A percentile compares a stretch with the other conserved stretches of the same genome.
Evolutionary conservation across 2,888 invertebrate species (phyloP).

Genomic region (Rhagonycha fulva): DNA sequence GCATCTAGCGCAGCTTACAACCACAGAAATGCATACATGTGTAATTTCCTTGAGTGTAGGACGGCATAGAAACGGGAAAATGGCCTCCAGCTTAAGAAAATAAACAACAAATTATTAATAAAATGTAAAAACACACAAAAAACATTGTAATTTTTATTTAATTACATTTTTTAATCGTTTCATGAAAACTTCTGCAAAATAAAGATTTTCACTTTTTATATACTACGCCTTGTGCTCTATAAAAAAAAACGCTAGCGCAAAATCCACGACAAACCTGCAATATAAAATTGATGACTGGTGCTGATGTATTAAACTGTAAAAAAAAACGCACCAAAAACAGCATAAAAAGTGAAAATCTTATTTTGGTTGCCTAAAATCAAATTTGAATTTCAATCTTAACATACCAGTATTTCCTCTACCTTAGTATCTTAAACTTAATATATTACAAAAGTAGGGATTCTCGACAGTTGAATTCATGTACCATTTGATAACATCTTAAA

Average conservation of each 20-base stretch:
- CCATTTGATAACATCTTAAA: no score
- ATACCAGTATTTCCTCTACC: no score
- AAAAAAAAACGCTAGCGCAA: slow-evolving; percentile 20
- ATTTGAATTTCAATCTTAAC: not conserved
- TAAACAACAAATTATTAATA: slow-evolving; percentile 46
- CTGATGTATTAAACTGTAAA: slow-evolving; percentile 17
- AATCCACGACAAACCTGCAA: slow-evolving; percentile 23
- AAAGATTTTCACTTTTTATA: slow-evolving; percentile 6
- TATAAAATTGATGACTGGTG: slow-evolving; percentile 12
- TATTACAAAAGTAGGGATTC: no score
- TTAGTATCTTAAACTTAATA: no score
- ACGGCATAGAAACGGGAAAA: slow-evolving; percentile 79
- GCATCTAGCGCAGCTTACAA: slow-evolving; percentile 20
- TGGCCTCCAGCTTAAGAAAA: slow-evolving; percentile 73
- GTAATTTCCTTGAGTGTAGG: slow-evolving; percentile 85
- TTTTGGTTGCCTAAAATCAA: not conserved
- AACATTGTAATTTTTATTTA: not conserved
- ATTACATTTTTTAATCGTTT: not conserved
- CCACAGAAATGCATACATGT: slow-evolving; percentile 73
- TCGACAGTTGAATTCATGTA: no score
- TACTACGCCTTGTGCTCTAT: slow-evolving; percentile 18
- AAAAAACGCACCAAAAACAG: slow-evolving; percentile 5
- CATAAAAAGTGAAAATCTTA: not conserved
- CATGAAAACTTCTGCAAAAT: not conserved
- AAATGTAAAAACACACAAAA: slow-evolving; percentile 27